Percentiles rank a stretch among this genome's conserved stretches.
These are phyloP conservation scores for Cantharis flavilabris DNA, from an alignment of 2,888 invertebrate genomes.

Conservation along the genomic window DNA sequence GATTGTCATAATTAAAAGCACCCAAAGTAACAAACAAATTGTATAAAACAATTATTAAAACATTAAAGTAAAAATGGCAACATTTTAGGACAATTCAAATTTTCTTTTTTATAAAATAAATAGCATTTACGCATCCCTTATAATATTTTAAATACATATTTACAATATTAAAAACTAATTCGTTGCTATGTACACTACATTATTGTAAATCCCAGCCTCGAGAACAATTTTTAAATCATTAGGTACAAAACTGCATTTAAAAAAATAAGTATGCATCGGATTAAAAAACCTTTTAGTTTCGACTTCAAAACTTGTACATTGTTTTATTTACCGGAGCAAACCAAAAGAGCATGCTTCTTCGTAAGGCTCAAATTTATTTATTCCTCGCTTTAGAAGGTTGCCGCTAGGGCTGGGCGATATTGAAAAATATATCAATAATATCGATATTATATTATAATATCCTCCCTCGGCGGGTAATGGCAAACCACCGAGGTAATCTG, in stretches of 20 bases:
- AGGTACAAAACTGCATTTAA: constrained; percentile 3
- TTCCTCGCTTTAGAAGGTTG: background rate
- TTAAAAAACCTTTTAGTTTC: background rate
- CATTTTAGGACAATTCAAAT: background rate
- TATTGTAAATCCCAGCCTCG: constrained; percentile 15
- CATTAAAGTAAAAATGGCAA: constrained; percentile 7
- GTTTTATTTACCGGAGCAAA: background rate
- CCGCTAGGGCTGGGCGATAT: background rate
- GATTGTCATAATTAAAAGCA: constrained; percentile 31
- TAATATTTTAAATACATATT: constrained; percentile 12
- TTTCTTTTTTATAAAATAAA: background rate
- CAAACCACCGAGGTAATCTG: too few relatives aligned
- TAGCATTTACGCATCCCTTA: constrained; percentile 5
- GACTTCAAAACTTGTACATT: background rate
- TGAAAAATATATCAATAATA: background rate
- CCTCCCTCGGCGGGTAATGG: too few relatives aligned
- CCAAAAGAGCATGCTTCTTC: background rate
- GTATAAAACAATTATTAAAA: background rate
- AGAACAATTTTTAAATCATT: background rate
- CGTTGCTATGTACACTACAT: constrained; percentile 9
- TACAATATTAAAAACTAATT: constrained; percentile 9
- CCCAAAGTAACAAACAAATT: constrained; percentile 12
- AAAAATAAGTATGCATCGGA: constrained; percentile 20
- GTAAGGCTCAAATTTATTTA: background rate
- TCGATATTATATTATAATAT: background rate